phyloP scores from a whole-genome alignment of 2,888 invertebrate genomes.

The Conus canariensis region DNA sequence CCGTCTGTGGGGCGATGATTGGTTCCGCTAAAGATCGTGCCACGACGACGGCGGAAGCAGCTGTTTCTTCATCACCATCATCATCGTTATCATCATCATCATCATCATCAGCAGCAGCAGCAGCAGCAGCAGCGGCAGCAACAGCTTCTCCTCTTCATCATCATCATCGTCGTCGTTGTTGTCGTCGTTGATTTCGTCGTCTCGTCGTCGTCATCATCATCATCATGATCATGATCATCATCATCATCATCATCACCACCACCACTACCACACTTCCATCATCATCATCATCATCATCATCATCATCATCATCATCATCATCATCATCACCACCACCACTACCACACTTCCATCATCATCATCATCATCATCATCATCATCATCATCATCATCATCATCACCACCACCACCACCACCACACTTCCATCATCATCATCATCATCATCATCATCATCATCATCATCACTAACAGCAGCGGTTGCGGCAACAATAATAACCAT shows the following conservation, averaged over 20 bases:
- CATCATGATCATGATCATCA: conserved; percentile 44
- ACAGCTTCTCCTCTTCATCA: no score
- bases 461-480: neutral
- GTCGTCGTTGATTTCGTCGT: no score
- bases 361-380: conserved; percentile 47
- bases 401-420: neutral
- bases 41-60: no score
- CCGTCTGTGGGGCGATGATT: no score
- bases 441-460: neutral
- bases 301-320: conserved; percentile 16
- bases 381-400: conserved; percentile 43
- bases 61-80: no score
- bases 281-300: neutral
- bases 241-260: conserved; percentile 36
- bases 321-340: conserved; percentile 44
- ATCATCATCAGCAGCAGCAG: no score
- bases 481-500: no score
- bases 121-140: no score
- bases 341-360: conserved; percentile 32
- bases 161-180: conserved; percentile 14
- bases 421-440: neutral
- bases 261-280: neutral
- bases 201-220: conserved; percentile 42
- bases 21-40: no score
- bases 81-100: no score